Conservation (phyloP, 2,113 vertebrate species). For the Nannobrachium achirus region DNA sequence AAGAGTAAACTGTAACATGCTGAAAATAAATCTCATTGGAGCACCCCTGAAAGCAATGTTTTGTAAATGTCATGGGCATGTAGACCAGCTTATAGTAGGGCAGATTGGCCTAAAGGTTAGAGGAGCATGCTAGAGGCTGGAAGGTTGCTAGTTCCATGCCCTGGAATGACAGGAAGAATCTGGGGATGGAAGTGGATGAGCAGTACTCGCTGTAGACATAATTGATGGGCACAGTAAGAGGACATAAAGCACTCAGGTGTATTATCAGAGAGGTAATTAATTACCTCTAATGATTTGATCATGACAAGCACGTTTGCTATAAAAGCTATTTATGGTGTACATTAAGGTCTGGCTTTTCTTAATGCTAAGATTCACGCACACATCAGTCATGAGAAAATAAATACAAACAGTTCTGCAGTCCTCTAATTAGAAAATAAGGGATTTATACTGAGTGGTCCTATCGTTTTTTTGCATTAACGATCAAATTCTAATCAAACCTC, state of each 20-base stretch:
- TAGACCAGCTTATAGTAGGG: constrained; percentile 58
- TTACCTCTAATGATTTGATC: constrained; percentile 80
- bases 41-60: constrained; percentile 29
- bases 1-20: constrained; percentile 3
- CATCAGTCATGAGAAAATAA: constrained; percentile 59
- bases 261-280: constrained; percentile 77
- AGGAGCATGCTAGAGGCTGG: too few relatives aligned
- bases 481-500: constrained; percentile 79
- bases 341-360: constrained; percentile 71
- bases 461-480: constrained; percentile 70
- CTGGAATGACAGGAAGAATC: too few relatives aligned
- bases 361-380: constrained; percentile 52
- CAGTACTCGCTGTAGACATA: constrained; percentile 9
- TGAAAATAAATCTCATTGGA: constrained; percentile 35
- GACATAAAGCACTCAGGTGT: constrained; percentile 79
- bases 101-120: too few relatives aligned
- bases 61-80: constrained; percentile 48
- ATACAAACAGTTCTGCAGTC: constrained; percentile 59
- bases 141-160: too few relatives aligned
- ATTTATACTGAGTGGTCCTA: constrained; percentile 57
- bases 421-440: constrained; percentile 77
- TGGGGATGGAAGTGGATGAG: too few relatives aligned
- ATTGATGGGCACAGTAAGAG: constrained; percentile 70
- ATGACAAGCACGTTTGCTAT: constrained; percentile 79
- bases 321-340: constrained; percentile 80